A percentile compares a stretch with the other conserved stretches of the same genome.
These are phyloP conservation scores for Heliconius nattereri DNA, from an alignment of 1,140 invertebrate species.

Conservation along the genomic window DNA sequence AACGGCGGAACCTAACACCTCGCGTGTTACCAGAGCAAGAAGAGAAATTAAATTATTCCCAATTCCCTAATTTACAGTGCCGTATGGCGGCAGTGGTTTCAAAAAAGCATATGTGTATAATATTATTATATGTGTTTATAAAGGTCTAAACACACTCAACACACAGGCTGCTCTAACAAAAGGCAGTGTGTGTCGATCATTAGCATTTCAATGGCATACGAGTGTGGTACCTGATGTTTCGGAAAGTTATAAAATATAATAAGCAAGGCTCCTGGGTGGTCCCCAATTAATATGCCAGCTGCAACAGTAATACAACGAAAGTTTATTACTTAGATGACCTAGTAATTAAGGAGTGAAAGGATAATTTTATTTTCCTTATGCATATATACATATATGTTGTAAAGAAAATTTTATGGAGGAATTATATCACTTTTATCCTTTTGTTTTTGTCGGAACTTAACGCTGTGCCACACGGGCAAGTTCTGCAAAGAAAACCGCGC, in stretches of 20 bases:
- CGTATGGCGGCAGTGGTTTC: no score
- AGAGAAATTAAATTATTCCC: no score
- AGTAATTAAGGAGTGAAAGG: neutral
- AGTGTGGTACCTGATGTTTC: neutral
- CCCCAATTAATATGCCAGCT: neutral
- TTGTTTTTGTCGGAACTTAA: no score
- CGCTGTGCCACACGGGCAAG: no score
- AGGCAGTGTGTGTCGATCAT: neutral
- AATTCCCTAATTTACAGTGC: no score
- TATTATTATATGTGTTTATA: neutral
- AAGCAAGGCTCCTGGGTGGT: neutral
- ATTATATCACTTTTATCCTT: no score
- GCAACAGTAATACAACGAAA: neutral
- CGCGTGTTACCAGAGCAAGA: no score
- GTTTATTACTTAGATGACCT: neutral
- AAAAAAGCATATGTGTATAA: no score
- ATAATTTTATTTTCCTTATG: neutral
- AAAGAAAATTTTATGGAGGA: no score
- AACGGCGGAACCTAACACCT: no score
- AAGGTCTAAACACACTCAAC: neutral
- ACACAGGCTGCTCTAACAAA: neutral
- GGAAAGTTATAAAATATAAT: neutral
- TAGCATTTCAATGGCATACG: constrained; percentile 1
- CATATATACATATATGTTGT: neutral
- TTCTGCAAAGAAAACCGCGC: no score